Evolutionary conservation across 2,888 invertebrate species (phyloP).

Genomic region (Eupelmus urozonus): DNA sequence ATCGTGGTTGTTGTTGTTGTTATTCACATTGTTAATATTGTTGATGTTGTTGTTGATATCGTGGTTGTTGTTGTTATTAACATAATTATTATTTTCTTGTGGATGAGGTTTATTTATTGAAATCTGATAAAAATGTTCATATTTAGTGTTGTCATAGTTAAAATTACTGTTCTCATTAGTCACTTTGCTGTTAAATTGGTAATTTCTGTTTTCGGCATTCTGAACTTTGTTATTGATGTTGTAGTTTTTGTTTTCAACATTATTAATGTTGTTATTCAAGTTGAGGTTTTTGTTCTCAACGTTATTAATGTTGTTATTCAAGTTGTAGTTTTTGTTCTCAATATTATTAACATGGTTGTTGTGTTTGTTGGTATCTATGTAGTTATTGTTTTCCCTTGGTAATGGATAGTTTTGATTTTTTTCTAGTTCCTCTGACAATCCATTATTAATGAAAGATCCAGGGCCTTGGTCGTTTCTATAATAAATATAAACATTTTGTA

Average conservation of each 20-base stretch:
- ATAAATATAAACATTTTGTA: too few relatives aligned
- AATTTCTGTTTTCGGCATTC: too few relatives aligned
- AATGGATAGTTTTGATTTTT: slow-evolving; percentile 10
- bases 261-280: background rate
- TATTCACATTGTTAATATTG: background rate
- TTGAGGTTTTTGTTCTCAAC: slow-evolving; percentile 5
- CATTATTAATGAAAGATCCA: slow-evolving; percentile 51
- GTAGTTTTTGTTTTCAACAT: slow-evolving; percentile 17
- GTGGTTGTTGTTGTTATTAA: background rate
- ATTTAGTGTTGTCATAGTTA: background rate
- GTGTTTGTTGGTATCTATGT: slow-evolving; percentile 28
- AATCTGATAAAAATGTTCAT: slow-evolving; percentile 28
- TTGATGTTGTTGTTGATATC: slow-evolving; percentile 2
- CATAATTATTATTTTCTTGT: slow-evolving; percentile 35
- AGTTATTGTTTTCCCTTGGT: slow-evolving; percentile 40
- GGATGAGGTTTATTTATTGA: slow-evolving; percentile 19
- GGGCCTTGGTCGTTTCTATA: slow-evolving; percentile 35
- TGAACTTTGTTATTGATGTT: slow-evolving; percentile 22
- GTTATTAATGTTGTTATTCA: slow-evolving; percentile 19
- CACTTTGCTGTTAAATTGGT: too few relatives aligned
- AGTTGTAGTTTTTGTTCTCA: slow-evolving; percentile 10
- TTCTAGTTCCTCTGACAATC: slow-evolving; percentile 35
- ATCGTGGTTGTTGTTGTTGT: slow-evolving; percentile 20
- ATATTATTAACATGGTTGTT: slow-evolving; percentile 33
- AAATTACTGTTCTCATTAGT: too few relatives aligned